Conservation (phyloP, 2,113 vertebrate genomes). For the Tamias sibiricus region DNA sequence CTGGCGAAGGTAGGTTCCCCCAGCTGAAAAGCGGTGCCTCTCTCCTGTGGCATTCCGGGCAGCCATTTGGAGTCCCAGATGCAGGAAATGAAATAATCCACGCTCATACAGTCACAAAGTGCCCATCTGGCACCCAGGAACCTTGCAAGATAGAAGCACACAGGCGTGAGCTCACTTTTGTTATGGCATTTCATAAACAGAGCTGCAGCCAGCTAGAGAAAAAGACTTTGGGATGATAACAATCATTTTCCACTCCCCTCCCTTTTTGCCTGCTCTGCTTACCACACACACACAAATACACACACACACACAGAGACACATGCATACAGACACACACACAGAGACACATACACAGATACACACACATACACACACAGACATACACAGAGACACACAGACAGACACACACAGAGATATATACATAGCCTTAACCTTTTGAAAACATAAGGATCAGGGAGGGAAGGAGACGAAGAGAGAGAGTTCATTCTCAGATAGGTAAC, state of each 20-base stretch:
- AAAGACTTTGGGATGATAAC: conserved; percentile 82
- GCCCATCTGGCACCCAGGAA: conserved; percentile 95
- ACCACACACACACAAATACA: neutral
- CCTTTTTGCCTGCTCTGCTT: neutral
- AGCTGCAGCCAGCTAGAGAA: conserved; percentile 84
- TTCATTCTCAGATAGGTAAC: conserved; percentile 60
- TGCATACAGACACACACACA: neutral
- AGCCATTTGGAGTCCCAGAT: conserved; percentile 97
- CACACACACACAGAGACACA: neutral
- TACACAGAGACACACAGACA: neutral
- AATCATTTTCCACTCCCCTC: conserved; percentile 70
- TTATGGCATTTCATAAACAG: conserved; percentile 91
- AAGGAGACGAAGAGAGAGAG: neutral
- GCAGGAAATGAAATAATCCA: conserved; percentile 97
- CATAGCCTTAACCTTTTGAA: conserved; percentile 51
- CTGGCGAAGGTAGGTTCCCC: conserved; percentile 86
- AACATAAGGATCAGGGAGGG: conserved; percentile 61
- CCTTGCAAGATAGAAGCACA: conserved; percentile 90
- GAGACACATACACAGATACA: neutral
- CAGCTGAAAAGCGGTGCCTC: conserved; percentile 85
- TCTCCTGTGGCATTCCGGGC: conserved; percentile 90
- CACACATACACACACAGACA: neutral
- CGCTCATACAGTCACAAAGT: conserved; percentile 92
- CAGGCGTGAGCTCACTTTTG: conserved; percentile 89
- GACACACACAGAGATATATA: no score